Evolutionary conservation across 2,888 invertebrate genomes (phyloP), one percentile per base, ranked within the genome.

Genomic region (Scaeva pyrastri): DNA sequence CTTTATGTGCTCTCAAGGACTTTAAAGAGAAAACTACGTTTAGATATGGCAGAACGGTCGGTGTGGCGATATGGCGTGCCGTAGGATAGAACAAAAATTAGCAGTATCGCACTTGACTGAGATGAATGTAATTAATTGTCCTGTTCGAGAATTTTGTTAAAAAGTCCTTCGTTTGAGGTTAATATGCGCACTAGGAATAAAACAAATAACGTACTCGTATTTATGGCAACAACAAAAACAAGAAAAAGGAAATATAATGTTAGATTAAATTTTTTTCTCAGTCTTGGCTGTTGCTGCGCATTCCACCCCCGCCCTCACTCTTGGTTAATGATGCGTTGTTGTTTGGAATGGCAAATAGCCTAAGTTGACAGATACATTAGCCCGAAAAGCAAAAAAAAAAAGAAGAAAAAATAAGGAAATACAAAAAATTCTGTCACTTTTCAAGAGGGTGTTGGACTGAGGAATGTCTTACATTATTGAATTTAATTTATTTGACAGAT

Each of bases 101-200:
- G 39, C 50, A 56, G 45, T 55, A 76, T 45, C 48, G 31, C 71
- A 43, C 81, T 72, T 78, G 45, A 68, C 76, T 50, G 68, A 70
- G 56, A 85, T 76, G 85, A 68, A 85, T 73, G 85, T 85, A 85
- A 85, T 85, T 80, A 85, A 85, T 80, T 85, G 81, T 81, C 68
- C 68, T 81, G 64, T 76, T 80, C 48, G 48, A 76, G 76, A 70
- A 81, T 85, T 36, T 66, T 31, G 8, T 14, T 31, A 19, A 50
- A 68, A 68, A 11, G 2, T 8, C 14, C 8, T 19, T 41, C 8
- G 14, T 41, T 41, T 4, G 21, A 16, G 10, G 68, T 50, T 68
- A 52, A 52, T 41, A 60, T 68, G 50, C 36, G 36, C 66, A 36
- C 50, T 21, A 36, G 66, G 16, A 68, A 68, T 68, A n/a, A 39